Base-by-base conservation (phyloP, 1,140 invertebrate species). In the Pogonus chalceus region DNA sequence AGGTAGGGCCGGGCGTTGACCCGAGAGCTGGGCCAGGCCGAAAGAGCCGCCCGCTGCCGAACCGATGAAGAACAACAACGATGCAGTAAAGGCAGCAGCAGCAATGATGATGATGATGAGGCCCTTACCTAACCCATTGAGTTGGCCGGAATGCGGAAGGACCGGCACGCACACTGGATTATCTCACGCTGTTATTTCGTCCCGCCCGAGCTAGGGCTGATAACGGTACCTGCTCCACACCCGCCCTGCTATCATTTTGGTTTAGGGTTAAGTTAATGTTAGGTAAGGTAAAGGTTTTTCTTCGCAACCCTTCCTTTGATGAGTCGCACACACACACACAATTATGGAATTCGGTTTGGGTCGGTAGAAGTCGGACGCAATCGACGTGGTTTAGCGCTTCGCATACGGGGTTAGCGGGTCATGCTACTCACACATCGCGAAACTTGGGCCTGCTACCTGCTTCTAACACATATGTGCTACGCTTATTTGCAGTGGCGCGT, bases 111-210 rank as follows among this genome's bases (percentile, higher is more conserved):
- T 43, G 37, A 43, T 43, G 37, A 43, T 43, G 37, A 43, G 37
- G 37, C 37, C 37, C 37, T 43, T 43, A 43, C 37, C 37, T 43
- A 43, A 43, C 37, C 37, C 37, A 43, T 43, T 43, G 7, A 43
- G 26, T 18, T 16, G 37, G 37, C 18, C 37, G 37, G 37, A 43
- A 43, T 43, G 37, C 37, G 37, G 37, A 43, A 43, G 37, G 37
- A 43, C 37, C n/a, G n/a, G n/a, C 37, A 18, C 4, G 37, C 37
- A 16, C 18, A 43, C 37, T 18, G 37, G 18, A 43, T 43, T 43
- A 43, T 43, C 37, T 43, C 37, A 43, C 37, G 37, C 37, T 31
- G 26, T 31, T 31, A 14, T 16, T n/a, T n/a, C n/a, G n/a, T n/a
- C n/a, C n/a, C n/a, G n/a, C n/a, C n/a, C n/a, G n/a, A 18, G 18